These are phyloP conservation scores for Ploceus nigricollis DNA, from an alignment of 2,113 vertebrate species.

Conservation along the genomic window DNA sequence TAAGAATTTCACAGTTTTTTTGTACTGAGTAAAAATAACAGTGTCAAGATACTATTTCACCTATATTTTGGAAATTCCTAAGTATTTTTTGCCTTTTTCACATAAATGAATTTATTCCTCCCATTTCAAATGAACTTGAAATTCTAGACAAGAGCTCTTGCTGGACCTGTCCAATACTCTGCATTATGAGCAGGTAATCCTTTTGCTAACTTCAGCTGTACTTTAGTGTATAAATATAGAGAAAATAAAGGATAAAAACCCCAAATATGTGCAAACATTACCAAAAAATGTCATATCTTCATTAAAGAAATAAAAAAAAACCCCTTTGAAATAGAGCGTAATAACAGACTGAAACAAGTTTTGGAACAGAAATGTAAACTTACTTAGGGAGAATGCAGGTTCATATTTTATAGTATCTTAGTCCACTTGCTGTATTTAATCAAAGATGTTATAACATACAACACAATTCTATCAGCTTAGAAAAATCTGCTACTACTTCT, in stretches of 20 bases:
- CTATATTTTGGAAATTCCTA: not conserved
- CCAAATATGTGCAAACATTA: not conserved
- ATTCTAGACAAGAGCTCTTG: conserved; percentile 49
- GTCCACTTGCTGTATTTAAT: not conserved
- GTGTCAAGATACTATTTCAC: not conserved
- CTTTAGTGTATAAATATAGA: not conserved
- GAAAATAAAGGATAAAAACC: not conserved
- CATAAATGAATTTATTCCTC: not conserved
- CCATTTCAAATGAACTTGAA: conserved; percentile 63
- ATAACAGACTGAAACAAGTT: not conserved
- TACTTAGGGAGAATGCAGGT: not conserved
- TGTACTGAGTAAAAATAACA: not conserved
- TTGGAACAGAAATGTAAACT: not conserved
- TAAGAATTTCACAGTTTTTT: not conserved
- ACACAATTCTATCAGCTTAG: not conserved
- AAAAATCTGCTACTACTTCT: not conserved
- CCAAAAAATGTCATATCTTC: not conserved
- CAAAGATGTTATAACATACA: not conserved
- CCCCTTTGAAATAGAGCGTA: not conserved
- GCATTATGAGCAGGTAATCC: conserved; percentile 33
- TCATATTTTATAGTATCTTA: not conserved
- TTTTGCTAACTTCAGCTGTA: not conserved
- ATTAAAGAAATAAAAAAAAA: not conserved
- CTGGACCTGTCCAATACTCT: conserved; percentile 33
- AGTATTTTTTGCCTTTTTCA: not conserved